These are phyloP conservation scores for Nesidiocoris tenuis DNA, from an alignment of 2,888 invertebrate species.

Conservation along the genomic window DNA sequence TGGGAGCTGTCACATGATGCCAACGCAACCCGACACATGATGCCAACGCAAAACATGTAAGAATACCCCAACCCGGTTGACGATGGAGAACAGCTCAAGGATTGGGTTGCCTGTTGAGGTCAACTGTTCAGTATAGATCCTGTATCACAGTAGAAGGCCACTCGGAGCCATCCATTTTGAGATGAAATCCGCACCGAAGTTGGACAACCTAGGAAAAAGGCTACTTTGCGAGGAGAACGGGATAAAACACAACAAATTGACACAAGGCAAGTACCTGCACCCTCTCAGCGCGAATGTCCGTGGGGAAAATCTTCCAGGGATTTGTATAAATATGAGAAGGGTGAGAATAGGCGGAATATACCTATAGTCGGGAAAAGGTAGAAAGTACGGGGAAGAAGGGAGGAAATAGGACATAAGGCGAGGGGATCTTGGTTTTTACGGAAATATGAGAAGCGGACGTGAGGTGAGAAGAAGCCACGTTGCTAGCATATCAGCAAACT, in stretches of 20 bases:
- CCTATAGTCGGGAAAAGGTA: not conserved
- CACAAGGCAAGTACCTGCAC: not conserved
- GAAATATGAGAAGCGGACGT: not conserved
- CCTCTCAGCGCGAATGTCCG: not conserved
- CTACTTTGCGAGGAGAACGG: not conserved
- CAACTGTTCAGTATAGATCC: too few species aligned
- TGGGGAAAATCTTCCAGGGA: conserved; percentile 25
- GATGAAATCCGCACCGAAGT: too few species aligned
- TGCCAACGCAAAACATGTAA: too few species aligned
- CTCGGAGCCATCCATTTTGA: too few species aligned
- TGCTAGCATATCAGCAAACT: not conserved
- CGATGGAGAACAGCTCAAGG: too few species aligned
- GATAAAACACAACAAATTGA: not conserved
- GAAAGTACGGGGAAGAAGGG: not conserved
- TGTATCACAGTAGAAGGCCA: too few species aligned
- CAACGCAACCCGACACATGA: too few species aligned
- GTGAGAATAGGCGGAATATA: not conserved
- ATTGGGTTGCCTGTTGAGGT: too few species aligned
- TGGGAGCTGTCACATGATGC: too few species aligned
- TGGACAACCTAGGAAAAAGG: too few species aligned
- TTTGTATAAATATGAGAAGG: conserved; percentile 35
- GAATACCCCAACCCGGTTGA: too few species aligned
- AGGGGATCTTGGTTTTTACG: not conserved
- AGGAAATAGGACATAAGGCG: not conserved
- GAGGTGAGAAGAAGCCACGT: not conserved